phyloP scores from a whole-genome alignment of 2,888 invertebrate species.

The Venustoraphidia nigricollis region DNA sequence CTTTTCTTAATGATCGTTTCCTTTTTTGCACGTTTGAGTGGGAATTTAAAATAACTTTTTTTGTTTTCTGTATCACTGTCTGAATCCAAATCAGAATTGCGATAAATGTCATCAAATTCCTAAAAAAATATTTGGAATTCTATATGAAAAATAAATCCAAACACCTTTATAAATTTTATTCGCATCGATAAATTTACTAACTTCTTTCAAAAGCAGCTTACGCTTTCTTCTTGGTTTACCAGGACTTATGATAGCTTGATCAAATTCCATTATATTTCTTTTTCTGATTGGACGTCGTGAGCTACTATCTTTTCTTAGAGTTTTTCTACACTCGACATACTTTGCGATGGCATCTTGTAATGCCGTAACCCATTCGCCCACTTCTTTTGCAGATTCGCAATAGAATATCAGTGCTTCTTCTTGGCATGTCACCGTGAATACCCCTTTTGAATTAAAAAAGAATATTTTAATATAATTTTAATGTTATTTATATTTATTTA shows the following conservation, averaged over 20 bases:
- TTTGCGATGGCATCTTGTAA: constrained; percentile 38
- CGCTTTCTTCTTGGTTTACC: constrained; percentile 31
- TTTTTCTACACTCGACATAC: constrained; percentile 39
- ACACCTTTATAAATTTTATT: background rate
- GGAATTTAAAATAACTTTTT: background rate
- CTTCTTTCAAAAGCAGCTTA: constrained; percentile 5
- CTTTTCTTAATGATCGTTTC: background rate
- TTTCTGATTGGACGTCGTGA: constrained; percentile 41
- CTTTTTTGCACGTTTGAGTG: background rate
- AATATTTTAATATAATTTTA: no score
- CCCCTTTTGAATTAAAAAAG: constrained; percentile 20
- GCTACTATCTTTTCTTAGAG: constrained; percentile 46
- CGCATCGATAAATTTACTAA: background rate
- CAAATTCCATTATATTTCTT: constrained; percentile 36
- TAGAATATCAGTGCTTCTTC: constrained; percentile 39
- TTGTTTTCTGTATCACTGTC: background rate
- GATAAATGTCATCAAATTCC: constrained; percentile 1
- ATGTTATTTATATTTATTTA: no score
- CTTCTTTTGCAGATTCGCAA: constrained; percentile 33
- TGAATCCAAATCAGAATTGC: background rate
- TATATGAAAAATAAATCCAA: background rate
- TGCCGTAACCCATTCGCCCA: constrained; percentile 38
- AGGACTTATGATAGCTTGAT: constrained; percentile 34
- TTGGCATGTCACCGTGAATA: constrained; percentile 43
- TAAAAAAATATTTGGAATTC: background rate